Evolutionary conservation across 2,888 invertebrate genomes (phyloP), one percentile per base, ranked within the genome.

Genomic region (Rhimphoctona megacephalus): DNA sequence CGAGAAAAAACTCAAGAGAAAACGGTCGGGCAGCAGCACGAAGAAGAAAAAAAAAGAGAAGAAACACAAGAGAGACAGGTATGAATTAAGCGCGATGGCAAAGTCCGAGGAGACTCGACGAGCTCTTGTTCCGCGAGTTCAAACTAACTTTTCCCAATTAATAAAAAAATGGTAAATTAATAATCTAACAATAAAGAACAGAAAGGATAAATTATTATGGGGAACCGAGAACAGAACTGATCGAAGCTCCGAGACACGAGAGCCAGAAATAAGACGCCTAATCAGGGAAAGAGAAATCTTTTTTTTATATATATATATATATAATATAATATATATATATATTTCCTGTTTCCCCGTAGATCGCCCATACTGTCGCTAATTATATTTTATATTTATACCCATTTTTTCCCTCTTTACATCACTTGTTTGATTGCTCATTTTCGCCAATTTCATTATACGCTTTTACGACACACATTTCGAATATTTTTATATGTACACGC

Each of bases 1-100:
- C 30, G 94, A 94, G 81, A 94, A 94, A 90, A 94, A 93, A 88
- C 92, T 91, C 85, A 94, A 94, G 87, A 92, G 94, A 79, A 95
- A 95, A 89, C 90, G 94, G 19, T 92, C 94, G 88, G 94, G 95
- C 94, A 92, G 94, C 94, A 93, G 95, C 91, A 93, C 95, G 91
- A 95, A 95, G 91, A 95, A 96, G 94, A 95, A 97, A 94, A 97
- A 97, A 94, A 97, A 97, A 94, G 96, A 97, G 91, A 97, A 97
- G 95, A 96, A 96, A 95, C 95, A 94, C 91, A 95, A 95, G 90
- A 95, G 96, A 94, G 95, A 96, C 91, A 96, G 96, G 97, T 97
- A 95, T 89, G 90, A 88, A 85, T 89, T 90, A 19, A 76, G 83
- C 84, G 69, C 89, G 89, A 90, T 90, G 89, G 85, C 89, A 86